A percentile compares a stretch with the other conserved stretches of the same genome.
phyloP scores from a whole-genome alignment of 2,797 vertebrate species.

The Kryptopterus vitreolus region DNA sequence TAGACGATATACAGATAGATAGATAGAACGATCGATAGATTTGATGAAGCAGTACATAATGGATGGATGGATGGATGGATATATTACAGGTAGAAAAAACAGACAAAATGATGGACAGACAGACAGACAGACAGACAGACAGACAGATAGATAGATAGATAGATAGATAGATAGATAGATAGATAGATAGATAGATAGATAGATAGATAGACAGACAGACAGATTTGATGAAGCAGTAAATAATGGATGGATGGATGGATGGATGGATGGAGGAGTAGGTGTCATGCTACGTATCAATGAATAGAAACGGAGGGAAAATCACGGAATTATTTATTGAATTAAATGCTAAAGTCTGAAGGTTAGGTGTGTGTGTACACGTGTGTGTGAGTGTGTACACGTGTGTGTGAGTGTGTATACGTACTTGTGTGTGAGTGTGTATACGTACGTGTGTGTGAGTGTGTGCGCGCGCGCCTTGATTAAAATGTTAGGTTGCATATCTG shows the following conservation, averaged over 20 bases:
- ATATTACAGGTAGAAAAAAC: background rate
- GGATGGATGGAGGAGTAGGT: background rate
- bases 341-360: slow-evolving; percentile 37
- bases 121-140: background rate
- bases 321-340: slow-evolving; percentile 8
- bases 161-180: background rate
- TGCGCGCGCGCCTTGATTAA: slow-evolving; percentile 46
- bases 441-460: background rate
- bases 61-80: no score
- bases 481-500: slow-evolving; percentile 47
- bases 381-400: background rate
- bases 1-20: background rate
- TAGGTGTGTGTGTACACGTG: slow-evolving; percentile 34
- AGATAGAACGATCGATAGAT: background rate
- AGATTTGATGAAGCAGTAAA: no score
- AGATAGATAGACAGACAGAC: background rate
- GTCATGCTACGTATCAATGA: no score
- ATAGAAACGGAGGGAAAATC: slow-evolving; percentile 1
- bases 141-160: background rate
- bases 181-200: background rate
- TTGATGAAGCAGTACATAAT: no score
- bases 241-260: background rate
- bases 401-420: no score
- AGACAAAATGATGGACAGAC: background rate
- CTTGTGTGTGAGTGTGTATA: background rate